Conservation (phyloP, 2,113 vertebrate genomes). For the Limnothrissa miodon region DNA sequence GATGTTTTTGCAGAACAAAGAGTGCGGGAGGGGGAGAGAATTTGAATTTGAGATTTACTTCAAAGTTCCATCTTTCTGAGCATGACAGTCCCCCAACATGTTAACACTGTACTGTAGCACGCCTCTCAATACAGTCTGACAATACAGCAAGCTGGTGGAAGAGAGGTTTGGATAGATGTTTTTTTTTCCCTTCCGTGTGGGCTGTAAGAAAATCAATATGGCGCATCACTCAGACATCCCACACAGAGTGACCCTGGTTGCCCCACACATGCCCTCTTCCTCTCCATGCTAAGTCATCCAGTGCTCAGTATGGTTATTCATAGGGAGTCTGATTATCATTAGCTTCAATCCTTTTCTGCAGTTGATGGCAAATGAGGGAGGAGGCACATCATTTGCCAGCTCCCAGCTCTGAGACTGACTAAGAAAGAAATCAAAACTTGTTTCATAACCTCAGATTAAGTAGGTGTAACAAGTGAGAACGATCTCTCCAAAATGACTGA, state of each 20-base stretch:
- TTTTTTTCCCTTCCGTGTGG: constrained; percentile 21
- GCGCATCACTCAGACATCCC: constrained; percentile 28
- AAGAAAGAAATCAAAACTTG: not conserved
- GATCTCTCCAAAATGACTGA: not conserved
- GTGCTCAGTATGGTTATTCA: not conserved
- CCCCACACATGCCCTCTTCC: not conserved
- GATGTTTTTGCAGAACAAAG: too few species aligned
- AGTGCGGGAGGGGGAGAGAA: not conserved
- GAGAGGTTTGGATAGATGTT: not conserved
- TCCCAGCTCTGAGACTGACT: not conserved
- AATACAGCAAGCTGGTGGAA: not conserved
- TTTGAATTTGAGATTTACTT: not conserved
- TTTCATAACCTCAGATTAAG: not conserved
- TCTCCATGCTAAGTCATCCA: not conserved
- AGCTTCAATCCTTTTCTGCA: not conserved
- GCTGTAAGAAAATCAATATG: constrained; percentile 38
- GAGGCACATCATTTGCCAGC: not conserved
- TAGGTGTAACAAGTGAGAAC: not conserved
- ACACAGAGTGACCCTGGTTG: constrained; percentile 34
- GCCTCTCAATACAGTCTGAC: not conserved
- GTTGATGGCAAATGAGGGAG: not conserved
- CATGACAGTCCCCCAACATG: not conserved
- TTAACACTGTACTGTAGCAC: not conserved
- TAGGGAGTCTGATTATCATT: not conserved
- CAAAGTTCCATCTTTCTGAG: not conserved